phyloP scores from a whole-genome alignment of 37 sponge, comb jelly and placozoan species.

The Dysidea cf. avara region DNA sequence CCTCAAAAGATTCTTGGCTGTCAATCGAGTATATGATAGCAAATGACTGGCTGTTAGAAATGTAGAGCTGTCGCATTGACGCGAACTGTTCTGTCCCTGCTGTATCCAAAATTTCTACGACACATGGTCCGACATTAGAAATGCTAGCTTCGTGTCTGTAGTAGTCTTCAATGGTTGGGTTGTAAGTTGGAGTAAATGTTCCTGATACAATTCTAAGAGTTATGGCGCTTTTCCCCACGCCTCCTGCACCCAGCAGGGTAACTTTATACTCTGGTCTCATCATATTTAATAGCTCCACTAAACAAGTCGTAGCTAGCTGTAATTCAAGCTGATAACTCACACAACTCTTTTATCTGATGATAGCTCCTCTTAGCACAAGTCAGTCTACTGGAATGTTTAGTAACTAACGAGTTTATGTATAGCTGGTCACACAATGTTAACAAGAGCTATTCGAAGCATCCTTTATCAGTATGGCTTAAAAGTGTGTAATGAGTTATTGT shows the following conservation, averaged over 20 bases:
- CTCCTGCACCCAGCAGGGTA: slow-evolving; percentile 78
- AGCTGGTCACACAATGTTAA: too few species aligned
- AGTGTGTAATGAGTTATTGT: too few species aligned
- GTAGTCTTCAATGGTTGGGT: slow-evolving; percentile 85
- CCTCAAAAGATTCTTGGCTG: slow-evolving; percentile 64
- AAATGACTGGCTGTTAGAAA: slow-evolving; percentile 66
- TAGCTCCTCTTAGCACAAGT: too few species aligned
- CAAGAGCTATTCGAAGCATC: too few species aligned
- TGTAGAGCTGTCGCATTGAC: slow-evolving; percentile 83
- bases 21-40: slow-evolving; percentile 81
- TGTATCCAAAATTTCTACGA: slow-evolving; percentile 83
- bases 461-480: too few species aligned
- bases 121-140: slow-evolving; percentile 72
- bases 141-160: slow-evolving; percentile 81
- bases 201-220: slow-evolving; percentile 83
- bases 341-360: too few species aligned
- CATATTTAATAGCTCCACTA: too few species aligned
- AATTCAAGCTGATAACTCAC: too few species aligned
- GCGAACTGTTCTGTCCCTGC: slow-evolving; percentile 88
- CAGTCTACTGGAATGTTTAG: too few species aligned
- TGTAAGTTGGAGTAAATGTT: slow-evolving; percentile 82
- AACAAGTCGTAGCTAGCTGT: too few species aligned
- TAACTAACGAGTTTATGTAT: too few species aligned
- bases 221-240: slow-evolving; percentile 87
- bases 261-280: slow-evolving; percentile 81